A percentile compares a stretch with the other conserved stretches of the same genome.
Evolutionary conservation across 2,113 vertebrate species (phyloP).

Genomic region (Pongo abelii): DNA sequence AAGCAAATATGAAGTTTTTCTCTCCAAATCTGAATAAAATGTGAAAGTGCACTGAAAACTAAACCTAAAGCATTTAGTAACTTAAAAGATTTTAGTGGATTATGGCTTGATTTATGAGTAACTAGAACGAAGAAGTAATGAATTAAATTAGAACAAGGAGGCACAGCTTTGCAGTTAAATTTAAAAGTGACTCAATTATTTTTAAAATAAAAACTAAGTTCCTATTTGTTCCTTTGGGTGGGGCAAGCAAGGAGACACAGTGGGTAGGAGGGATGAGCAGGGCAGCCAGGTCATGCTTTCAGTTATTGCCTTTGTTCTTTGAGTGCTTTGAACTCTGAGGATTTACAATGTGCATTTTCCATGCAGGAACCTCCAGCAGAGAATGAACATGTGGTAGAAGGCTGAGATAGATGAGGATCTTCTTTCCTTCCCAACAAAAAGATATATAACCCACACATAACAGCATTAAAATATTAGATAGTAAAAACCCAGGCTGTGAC

Average conservation of each 20-base stretch:
- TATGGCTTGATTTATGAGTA: constrained; percentile 56
- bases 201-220: constrained; percentile 45
- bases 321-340: not conserved
- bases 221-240: constrained; percentile 25
- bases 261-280: not conserved
- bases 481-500: not conserved
- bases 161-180: constrained; percentile 10
- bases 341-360: constrained; percentile 38
- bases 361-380: not conserved
- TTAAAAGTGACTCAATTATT: constrained; percentile 3
- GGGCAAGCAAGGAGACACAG: not conserved
- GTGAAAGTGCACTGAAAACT: constrained; percentile 5
- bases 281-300: not conserved
- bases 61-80: constrained; percentile 3
- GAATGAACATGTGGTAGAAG: not conserved
- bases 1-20: not conserved
- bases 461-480: not conserved
- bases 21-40: constrained; percentile 40
- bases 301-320: constrained; percentile 27
- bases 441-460: not conserved
- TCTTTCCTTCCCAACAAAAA: constrained; percentile 21
- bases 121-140: not conserved
- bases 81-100: constrained; percentile 34
- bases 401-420: not conserved
- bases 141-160: constrained; percentile 18